Percentiles rank a stretch among this genome's conserved stretches.
Conservation (phyloP, 2,888 invertebrate genomes). For the Caenorhabditis angaria region DNA sequence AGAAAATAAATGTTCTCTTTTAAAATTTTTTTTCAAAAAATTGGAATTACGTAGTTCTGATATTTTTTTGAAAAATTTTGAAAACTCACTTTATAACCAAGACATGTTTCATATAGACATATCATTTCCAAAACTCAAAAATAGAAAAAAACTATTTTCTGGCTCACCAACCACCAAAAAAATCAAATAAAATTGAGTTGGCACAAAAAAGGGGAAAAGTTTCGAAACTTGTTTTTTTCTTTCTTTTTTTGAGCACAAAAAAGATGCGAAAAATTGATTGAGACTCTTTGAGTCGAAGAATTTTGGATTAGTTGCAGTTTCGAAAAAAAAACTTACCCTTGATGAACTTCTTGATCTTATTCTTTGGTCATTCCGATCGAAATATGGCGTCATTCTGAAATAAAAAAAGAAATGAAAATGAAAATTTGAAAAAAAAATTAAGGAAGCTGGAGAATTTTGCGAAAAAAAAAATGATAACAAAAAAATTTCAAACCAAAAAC, state of each 20-base stretch:
- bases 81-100: neutral
- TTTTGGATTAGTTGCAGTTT: neutral
- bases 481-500: neutral
- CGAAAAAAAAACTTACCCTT: neutral
- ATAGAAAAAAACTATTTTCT: neutral
- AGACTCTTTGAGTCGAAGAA: neutral
- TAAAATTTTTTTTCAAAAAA: no score
- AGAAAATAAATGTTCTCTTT: neutral
- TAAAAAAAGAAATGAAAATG: neutral
- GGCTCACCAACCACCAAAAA: neutral
- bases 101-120: slow-evolving; percentile 5
- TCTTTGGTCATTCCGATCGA: slow-evolving; percentile 1
- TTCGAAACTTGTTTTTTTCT: neutral
- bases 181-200: slow-evolving; percentile 5
- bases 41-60: neutral
- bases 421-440: neutral
- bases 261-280: slow-evolving; percentile 2
- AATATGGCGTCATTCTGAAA: slow-evolving; percentile 6
- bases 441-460: neutral
- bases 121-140: neutral
- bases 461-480: neutral
- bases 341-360: slow-evolving; percentile 2
- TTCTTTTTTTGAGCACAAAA: neutral
- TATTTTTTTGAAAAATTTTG: neutral
- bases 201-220: neutral